phyloP scores from a whole-genome alignment of 2,113 vertebrate species.

The Bos taurus region DNA sequence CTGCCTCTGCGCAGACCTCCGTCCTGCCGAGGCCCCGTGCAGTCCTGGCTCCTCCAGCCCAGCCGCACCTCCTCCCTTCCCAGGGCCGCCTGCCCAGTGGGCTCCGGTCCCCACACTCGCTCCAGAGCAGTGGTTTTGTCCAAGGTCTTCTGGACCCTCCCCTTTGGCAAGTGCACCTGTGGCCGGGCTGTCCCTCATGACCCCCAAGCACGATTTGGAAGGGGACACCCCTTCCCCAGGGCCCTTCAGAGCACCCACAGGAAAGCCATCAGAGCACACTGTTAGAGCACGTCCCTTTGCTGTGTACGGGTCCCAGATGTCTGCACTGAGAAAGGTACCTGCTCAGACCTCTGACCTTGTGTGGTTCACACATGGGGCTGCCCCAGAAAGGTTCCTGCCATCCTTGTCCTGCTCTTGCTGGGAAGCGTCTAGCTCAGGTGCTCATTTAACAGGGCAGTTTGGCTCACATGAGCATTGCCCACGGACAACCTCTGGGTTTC shows the following conservation, averaged over 20 bases:
- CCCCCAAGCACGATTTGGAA: neutral
- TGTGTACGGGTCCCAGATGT: rapidly evolving
- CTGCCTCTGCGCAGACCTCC: too few relatives aligned
- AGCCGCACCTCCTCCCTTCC: neutral
- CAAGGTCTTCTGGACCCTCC: neutral
- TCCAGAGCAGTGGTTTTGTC: neutral
- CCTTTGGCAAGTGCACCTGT: neutral
- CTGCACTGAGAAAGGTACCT: rapidly evolving
- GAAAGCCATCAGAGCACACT: rapidly evolving
- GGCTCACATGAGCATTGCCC: neutral
- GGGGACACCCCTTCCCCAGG: neutral
- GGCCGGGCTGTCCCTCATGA: too few relatives aligned
- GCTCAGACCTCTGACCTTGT: neutral
- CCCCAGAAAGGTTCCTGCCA: rapidly evolving
- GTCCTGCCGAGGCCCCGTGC: rapidly evolving
- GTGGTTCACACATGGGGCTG: too few relatives aligned
- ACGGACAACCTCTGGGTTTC: neutral
- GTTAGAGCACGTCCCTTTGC: neutral
- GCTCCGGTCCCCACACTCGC: rapidly evolving
- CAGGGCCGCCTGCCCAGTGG: neutral
- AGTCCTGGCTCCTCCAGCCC: neutral
- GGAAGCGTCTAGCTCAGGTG: neutral
- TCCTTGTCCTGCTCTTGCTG: neutral
- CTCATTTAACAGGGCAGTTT: neutral
- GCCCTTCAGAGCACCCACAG: neutral